Base-by-base conservation (phyloP, 2,113 vertebrate genomes). In the Myotis davidii region DNA sequence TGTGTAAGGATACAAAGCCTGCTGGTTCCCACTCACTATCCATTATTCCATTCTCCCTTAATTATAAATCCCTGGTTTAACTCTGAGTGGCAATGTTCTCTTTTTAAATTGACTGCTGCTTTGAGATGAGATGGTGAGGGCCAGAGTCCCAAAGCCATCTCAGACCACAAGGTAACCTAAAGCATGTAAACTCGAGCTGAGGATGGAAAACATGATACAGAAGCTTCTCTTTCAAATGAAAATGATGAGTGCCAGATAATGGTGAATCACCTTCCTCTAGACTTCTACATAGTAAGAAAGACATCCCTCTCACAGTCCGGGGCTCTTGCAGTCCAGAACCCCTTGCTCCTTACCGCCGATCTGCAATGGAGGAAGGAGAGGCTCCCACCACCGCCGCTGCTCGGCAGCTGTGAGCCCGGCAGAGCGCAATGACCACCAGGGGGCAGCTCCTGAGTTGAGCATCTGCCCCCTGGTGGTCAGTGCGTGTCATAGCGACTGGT, bases 11-110 rank as follows among this genome's bases (percentile, higher is more conserved):
- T 86, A 94, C 48, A 94, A 91, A 93, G 79, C 76, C 73, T 54
- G 32, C n/a, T 96, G 59, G 56, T 93, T 93, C 45, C 39, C 52
- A 69, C 32, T 27, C 61, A 78, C 8, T 61, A 82, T 67, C 67
- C 29, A 95, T 86, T 93, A 91, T 95, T 93, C 42, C 32, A 74
- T 89, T 91, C 79, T 88, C 29, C 54, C 78, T 97, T 93, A 96
- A 73, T 94, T 93, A 86, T 91, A 90, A 95, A 95, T 84, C 61
- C 18, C 25, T 90, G 42, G 21, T 70, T 88, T 83, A 76, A 84
- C 50, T 91, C 67, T 18, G n/a, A 78, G 20, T 81, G 21, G 13
- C 69, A 91, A 74, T 74, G 73, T 59, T 95, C 92, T 93, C 9
- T 39, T 70, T 94, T 91, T 93, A 61, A 91, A 94, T 50, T 86